Conservation (phyloP, 2,113 vertebrate genomes). For the Thalassoma bifasciatum region DNA sequence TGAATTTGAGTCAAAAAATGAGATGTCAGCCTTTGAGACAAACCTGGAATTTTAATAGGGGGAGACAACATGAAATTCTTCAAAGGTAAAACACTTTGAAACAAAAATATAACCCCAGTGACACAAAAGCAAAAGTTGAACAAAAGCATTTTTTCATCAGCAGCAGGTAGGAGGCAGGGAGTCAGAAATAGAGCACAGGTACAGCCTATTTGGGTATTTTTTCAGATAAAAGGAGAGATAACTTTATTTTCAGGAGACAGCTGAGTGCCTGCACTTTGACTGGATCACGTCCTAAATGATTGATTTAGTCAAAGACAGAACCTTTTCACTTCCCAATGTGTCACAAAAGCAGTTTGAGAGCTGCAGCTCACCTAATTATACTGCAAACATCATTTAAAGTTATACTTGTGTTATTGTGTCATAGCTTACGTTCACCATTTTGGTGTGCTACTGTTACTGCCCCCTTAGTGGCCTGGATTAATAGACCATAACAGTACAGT, state of each 20-base stretch:
- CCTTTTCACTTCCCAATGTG: neutral
- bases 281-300: neutral
- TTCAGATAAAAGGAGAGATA: neutral
- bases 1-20: neutral
- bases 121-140: conserved; percentile 7
- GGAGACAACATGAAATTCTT: conserved; percentile 1
- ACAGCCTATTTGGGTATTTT: neutral
- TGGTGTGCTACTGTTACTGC: conserved; percentile 60
- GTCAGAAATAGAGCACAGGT: conserved; percentile 8
- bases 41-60: conserved; percentile 9
- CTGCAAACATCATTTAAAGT: conserved; percentile 1
- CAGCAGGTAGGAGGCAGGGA: neutral
- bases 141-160: conserved; percentile 8
- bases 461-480: conserved; percentile 27
- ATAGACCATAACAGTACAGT: too few relatives aligned
- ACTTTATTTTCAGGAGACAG: neutral
- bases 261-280: neutral
- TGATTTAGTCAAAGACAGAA: neutral
- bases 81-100: conserved; percentile 11
- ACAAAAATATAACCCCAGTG: conserved; percentile 18
- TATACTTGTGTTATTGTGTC: neutral
- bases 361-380: conserved; percentile 10
- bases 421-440: neutral
- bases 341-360: neutral
- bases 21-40: neutral